Evolutionary conservation across 92 coral and sea anemone genomes (phyloP), one percentile per base, ranked within the genome.

Genomic region (Phenganax marumi): DNA sequence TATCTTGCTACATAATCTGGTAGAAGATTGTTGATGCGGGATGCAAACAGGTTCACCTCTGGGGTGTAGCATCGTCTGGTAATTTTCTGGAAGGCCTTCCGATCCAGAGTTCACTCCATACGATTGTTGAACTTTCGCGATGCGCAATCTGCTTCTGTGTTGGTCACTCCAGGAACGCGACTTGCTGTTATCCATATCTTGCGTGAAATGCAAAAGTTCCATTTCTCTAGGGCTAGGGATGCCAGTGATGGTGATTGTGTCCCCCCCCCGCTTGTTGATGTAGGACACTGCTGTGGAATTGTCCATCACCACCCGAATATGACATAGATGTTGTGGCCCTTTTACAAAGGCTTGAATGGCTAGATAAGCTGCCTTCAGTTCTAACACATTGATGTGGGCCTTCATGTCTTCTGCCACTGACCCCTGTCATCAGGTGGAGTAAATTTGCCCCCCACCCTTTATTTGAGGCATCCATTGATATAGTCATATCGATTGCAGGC

Each of bases 141-240:
- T 2, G 88, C 91, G 49, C 54, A 66, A 48, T 88, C 91, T 57
- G 84, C 91, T 53, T 88, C 86, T 70, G 74, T 66, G 66, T 88
- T 88, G 53, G 83, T 24, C 76, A 88, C 85, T 48, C 86, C 91
- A 13, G 77, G 86, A 64, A 79, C 73, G 79, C 73, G 85, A 60
- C 87, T 65, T 60, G 86, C 88, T 73, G 86, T 84, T 17, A 88
- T 69, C 78, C 70, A 80, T 25, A 80, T 73, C 70, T 84, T 51
- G 10, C 63, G 56, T 6, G 80, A 79, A 68, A 85, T 70, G 83
- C 86, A 66, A 74, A 85, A 80, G 64, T 85, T 85, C 86, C 91
- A 88, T 55, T 80, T 72, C 3, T 88, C 91, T 77, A 88, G 56
- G 11, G 88, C 86, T 50, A 88, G 86, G 17, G 73, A 60, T 50